Evolutionary conservation across 2,888 invertebrate species (phyloP).

Genomic region (Himalopsyche anomala): DNA sequence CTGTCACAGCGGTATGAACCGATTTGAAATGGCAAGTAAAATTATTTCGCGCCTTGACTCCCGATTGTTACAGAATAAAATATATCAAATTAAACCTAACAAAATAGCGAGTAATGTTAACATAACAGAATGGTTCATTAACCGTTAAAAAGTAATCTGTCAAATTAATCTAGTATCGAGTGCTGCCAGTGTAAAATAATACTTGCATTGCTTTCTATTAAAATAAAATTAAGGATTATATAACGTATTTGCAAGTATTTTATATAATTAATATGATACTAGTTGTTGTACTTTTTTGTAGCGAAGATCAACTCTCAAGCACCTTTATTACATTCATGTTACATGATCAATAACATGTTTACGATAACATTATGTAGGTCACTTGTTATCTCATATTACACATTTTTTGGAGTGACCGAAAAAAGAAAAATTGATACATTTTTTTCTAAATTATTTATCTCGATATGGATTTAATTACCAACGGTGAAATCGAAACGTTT

Average conservation of each 20-base stretch:
- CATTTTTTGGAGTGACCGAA: neutral
- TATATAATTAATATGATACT: too few relatives aligned
- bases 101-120: too few relatives aligned
- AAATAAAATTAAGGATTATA: neutral
- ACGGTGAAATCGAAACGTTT: neutral
- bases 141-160: neutral
- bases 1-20: too few relatives aligned
- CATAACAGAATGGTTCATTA: too few relatives aligned
- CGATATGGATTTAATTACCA: neutral
- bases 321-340: neutral
- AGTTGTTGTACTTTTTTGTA: too few relatives aligned
- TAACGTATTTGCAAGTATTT: too few relatives aligned
- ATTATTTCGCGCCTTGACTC: too few relatives aligned
- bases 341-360: neutral
- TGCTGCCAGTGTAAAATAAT: neutral
- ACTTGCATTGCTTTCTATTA: neutral
- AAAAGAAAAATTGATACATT: neutral
- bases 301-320: neutral
- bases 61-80: too few relatives aligned
- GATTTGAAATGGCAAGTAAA: too few relatives aligned
- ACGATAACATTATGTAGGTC: neutral
- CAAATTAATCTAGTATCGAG: neutral
- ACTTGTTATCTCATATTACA: neutral
- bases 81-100: too few relatives aligned
- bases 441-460: neutral